Conservation (phyloP, 2,888 invertebrate genomes). For the Tenthredo scrophulariae region DNA sequence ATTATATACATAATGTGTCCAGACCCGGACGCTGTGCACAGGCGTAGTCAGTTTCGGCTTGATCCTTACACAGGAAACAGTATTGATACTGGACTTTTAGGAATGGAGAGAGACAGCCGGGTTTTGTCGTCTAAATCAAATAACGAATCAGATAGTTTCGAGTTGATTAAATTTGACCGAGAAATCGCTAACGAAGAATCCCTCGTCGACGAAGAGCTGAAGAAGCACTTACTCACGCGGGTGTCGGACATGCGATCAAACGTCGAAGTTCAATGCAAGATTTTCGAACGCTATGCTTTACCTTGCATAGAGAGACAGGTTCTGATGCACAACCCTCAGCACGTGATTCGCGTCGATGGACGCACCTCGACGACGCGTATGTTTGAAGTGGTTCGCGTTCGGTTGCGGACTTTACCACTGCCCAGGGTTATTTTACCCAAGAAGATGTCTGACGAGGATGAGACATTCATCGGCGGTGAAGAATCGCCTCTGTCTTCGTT, state of each 20-base stretch:
- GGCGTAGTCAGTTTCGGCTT: slow-evolving; percentile 71
- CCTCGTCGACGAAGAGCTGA: slow-evolving; percentile 60
- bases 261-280: slow-evolving; percentile 79
- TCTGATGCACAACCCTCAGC: slow-evolving; percentile 80
- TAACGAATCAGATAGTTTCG: slow-evolving; percentile 64
- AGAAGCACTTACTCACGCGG: slow-evolving; percentile 79
- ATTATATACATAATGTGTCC: slow-evolving; percentile 81
- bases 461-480: slow-evolving; percentile 31
- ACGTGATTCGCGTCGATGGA: slow-evolving; percentile 82
- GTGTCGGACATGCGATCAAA: slow-evolving; percentile 79
- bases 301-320: slow-evolving; percentile 80
- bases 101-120: slow-evolving; percentile 72
- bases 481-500: slow-evolving; percentile 56
- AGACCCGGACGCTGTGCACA: slow-evolving; percentile 80
- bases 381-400: slow-evolving; percentile 79
- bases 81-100: slow-evolving; percentile 64
- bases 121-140: slow-evolving; percentile 51
- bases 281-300: slow-evolving; percentile 78
- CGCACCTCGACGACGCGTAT: slow-evolving; percentile 78
- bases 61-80: slow-evolving; percentile 69
- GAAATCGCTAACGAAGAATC: slow-evolving; percentile 44
- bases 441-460: slow-evolving; percentile 64
- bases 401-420: slow-evolving; percentile 75
- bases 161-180: slow-evolving; percentile 54
- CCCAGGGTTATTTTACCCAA: slow-evolving; percentile 73